phyloP scores from a whole-genome alignment of 2,888 invertebrate genomes.

The Chorisops tibialis region DNA sequence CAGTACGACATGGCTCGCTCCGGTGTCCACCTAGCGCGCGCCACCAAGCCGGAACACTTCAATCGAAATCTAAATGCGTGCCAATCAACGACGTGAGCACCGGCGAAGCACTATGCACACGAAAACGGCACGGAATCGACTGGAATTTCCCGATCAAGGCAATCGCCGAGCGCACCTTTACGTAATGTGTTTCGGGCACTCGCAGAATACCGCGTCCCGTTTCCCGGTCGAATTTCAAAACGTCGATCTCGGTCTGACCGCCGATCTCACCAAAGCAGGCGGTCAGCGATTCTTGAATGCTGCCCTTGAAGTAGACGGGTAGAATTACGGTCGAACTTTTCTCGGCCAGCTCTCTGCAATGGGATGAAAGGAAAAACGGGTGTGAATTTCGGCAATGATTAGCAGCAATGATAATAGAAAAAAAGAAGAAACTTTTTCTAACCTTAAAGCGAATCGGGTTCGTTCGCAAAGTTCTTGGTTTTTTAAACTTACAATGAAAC shows the following conservation, averaged over 20 bases:
- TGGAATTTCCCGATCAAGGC: conserved; percentile 55
- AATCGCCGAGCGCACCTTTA: conserved; percentile 59
- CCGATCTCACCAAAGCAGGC: conserved; percentile 60
- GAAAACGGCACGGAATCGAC: conserved; percentile 55
- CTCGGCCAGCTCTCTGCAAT: conserved; percentile 23
- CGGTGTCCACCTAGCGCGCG: conserved; percentile 21
- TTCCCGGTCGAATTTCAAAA: conserved; percentile 56
- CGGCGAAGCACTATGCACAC: conserved; percentile 56
- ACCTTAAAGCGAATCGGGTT: too few relatives aligned
- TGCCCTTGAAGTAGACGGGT: conserved; percentile 57
- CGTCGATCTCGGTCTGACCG: conserved; percentile 55
- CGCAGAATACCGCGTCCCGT: conserved; percentile 56
- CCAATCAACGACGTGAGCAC: conserved; percentile 48
- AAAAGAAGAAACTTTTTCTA: too few relatives aligned
- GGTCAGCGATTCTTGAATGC: conserved; percentile 55
- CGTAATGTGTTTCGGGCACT: conserved; percentile 55
- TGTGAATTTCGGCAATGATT: too few relatives aligned
- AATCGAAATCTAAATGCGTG: conserved; percentile 28
- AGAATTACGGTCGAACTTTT: conserved; percentile 38
- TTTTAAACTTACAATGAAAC: conserved; percentile 58
- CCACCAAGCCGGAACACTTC: conserved; percentile 4
- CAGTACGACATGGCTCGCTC: conserved; percentile 52
- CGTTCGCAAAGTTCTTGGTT: too few relatives aligned
- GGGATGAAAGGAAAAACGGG: not conserved
- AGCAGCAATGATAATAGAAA: not conserved